phyloP scores from a whole-genome alignment of 2,888 invertebrate species.

The Agriopis marginaria region DNA sequence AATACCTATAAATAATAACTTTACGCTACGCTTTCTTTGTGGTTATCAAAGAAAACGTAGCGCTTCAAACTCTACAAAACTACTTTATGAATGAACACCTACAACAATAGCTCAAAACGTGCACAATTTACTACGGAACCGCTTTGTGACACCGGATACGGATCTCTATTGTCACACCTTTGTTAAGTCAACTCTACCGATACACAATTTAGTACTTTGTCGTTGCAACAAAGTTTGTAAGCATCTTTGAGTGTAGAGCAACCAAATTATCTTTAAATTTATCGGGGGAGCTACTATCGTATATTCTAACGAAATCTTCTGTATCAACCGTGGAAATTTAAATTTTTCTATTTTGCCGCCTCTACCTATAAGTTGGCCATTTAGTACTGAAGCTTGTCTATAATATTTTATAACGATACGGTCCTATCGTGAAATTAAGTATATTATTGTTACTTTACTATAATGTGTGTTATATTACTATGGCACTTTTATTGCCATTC shows the following conservation, averaged over 20 bases:
- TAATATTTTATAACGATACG: constrained; percentile 6
- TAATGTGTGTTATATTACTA: constrained; percentile 3
- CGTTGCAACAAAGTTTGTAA: neutral
- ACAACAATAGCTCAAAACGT: constrained; percentile 37
- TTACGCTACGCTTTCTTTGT: neutral
- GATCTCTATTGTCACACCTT: constrained; percentile 30
- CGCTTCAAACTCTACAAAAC: constrained; percentile 1
- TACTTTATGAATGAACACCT: constrained; percentile 34
- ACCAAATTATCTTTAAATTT: neutral
- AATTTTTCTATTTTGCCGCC: neutral
- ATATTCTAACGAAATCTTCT: neutral
- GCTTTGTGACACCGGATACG: constrained; percentile 39
- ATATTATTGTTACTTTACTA: constrained; percentile 2
- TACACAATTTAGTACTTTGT: constrained; percentile 9
- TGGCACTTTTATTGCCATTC: constrained; percentile 32
- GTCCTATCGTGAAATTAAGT: constrained; percentile 1
- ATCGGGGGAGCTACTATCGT: neutral
- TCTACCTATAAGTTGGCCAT: neutral
- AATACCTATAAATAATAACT: neutral
- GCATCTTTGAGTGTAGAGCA: neutral
- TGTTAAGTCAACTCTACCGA: constrained; percentile 5
- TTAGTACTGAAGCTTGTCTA: neutral
- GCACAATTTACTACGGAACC: constrained; percentile 32
- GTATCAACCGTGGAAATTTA: neutral
- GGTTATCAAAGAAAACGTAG: neutral